These are phyloP conservation scores for Cataglyphis altisquamis DNA, from an alignment of 2,888 invertebrate species.

Conservation along the genomic window DNA sequence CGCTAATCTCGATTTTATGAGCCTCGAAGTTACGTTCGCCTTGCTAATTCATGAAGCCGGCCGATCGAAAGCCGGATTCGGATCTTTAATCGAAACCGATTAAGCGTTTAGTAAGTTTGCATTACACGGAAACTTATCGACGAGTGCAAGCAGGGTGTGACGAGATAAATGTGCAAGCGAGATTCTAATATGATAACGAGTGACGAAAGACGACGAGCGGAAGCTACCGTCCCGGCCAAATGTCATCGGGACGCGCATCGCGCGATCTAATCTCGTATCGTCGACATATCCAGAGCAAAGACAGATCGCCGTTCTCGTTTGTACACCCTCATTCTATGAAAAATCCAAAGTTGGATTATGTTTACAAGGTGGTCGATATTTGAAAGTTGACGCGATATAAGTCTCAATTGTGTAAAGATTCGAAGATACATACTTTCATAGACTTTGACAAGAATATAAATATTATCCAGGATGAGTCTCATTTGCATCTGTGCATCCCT, in stretches of 20 bases:
- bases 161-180: conserved; percentile 38
- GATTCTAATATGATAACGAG: conserved; percentile 25
- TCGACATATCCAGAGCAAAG: neutral
- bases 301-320: neutral
- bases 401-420: neutral
- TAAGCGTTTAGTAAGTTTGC: neutral
- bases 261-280: neutral
- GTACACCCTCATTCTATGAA: neutral
- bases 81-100: conserved; percentile 5
- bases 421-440: neutral
- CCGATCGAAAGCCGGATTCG: conserved; percentile 4
- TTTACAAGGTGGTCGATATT: neutral
- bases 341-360: conserved; percentile 34
- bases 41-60: neutral
- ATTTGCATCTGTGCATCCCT: neutral
- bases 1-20: conserved; percentile 6
- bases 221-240: neutral
- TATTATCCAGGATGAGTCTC: conserved; percentile 19
- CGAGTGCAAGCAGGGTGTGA: conserved; percentile 36
- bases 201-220: neutral
- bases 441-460: neutral
- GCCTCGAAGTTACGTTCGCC: neutral
- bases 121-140: conserved; percentile 41
- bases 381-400: neutral
- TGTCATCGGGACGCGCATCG: neutral